Percentiles rank a stretch among this genome's conserved stretches.
Evolutionary conservation across 2,888 invertebrate species (phyloP).

Genomic region (Petrophora chlorosata): DNA sequence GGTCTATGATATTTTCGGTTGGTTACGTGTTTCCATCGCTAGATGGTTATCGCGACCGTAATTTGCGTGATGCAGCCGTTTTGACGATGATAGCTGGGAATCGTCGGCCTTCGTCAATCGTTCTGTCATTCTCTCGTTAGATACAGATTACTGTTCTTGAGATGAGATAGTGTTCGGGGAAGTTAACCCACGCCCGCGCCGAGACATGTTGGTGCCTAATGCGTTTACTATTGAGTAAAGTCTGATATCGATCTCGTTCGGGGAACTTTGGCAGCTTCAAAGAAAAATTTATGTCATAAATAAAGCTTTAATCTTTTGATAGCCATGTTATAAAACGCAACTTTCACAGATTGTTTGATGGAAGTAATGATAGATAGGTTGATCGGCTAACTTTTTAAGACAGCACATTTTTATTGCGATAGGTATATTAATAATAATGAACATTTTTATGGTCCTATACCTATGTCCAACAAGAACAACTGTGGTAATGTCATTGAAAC

Average conservation of each 20-base stretch:
- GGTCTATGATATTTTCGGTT: background rate
- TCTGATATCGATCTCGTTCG: slow-evolving; percentile 70
- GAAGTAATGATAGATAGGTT: slow-evolving; percentile 1
- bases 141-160: slow-evolving; percentile 30
- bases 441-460: too few relatives aligned
- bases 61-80: slow-evolving; percentile 77
- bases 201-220: slow-evolving; percentile 64
- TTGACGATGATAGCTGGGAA: slow-evolving; percentile 61
- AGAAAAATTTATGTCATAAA: slow-evolving; percentile 60
- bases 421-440: too few relatives aligned
- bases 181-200: slow-evolving; percentile 63
- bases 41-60: slow-evolving; percentile 58
- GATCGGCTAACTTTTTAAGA: slow-evolving; percentile 5
- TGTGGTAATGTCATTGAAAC: background rate
- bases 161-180: slow-evolving; percentile 63
- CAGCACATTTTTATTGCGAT: too few relatives aligned
- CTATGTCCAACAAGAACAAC: too few relatives aligned
- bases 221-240: slow-evolving; percentile 66
- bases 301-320: slow-evolving; percentile 40
- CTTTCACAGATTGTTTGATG: slow-evolving; percentile 7
- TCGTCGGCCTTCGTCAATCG: slow-evolving; percentile 52
- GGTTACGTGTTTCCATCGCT: slow-evolving; percentile 40
- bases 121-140: slow-evolving; percentile 64
- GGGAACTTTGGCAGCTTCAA: slow-evolving; percentile 51
- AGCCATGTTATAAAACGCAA: slow-evolving; percentile 13